phyloP scores from a whole-genome alignment of 1,140 invertebrate genomes.

The Macrosteles quadrilineatus region DNA sequence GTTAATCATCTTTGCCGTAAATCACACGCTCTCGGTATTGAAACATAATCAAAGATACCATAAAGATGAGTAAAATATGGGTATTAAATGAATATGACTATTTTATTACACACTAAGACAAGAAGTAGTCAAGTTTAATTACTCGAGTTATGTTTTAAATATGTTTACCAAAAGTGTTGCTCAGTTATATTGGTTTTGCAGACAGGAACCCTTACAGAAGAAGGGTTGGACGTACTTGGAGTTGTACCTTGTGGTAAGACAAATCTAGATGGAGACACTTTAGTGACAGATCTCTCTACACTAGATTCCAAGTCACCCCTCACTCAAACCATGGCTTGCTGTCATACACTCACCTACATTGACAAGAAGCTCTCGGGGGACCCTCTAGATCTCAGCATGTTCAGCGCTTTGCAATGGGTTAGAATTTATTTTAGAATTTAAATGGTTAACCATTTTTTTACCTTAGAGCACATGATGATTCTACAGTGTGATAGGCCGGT shows the following conservation, averaged over 20 bases:
- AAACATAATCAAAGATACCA: too few species aligned
- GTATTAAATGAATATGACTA: too few species aligned
- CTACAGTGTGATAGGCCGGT: too few species aligned
- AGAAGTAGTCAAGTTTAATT: too few species aligned
- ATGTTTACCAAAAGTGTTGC: not conserved
- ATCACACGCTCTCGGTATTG: too few species aligned
- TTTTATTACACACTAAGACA: too few species aligned
- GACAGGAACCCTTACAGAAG: conserved; percentile 94
- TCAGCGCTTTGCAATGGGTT: conserved; percentile 77
- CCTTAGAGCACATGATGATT: too few species aligned
- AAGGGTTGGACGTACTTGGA: conserved; percentile 88
- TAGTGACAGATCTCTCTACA: conserved; percentile 53
- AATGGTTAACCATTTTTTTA: too few species aligned
- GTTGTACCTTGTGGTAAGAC: conserved; percentile 62
- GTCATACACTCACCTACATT: conserved; percentile 79
- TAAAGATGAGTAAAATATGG: too few species aligned
- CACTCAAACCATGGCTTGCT: conserved; percentile 67
- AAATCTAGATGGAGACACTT: conserved; percentile 57
- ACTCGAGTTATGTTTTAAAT: too few species aligned
- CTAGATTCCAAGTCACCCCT: conserved; percentile 55
- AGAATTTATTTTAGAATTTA: conserved; percentile 10
- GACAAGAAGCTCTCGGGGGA: conserved; percentile 74
- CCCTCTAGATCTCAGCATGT: conserved; percentile 84
- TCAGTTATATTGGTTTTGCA: conserved; percentile 42
- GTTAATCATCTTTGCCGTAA: too few species aligned